phyloP scores from a whole-genome alignment of 2,888 invertebrate genomes.

The Hedya salicella region DNA sequence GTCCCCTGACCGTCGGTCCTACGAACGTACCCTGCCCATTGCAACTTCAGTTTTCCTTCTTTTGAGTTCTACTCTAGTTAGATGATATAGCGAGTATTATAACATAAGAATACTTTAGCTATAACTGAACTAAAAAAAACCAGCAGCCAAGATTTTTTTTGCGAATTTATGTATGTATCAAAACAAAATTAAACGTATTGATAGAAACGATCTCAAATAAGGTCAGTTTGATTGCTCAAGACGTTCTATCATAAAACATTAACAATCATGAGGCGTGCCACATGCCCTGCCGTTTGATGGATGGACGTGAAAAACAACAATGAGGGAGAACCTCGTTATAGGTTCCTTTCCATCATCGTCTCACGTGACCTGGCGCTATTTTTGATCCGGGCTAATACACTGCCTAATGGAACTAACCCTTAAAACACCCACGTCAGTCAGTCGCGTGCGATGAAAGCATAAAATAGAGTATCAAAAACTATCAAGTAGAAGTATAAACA shows the following conservation, averaged over 20 bases:
- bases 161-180: no score
- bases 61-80: no score
- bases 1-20: no score
- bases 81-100: no score
- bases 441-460: constrained; percentile 35
- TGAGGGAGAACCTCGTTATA: constrained; percentile 19
- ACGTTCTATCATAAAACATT: constrained; percentile 8
- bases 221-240: no score
- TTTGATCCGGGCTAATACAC: constrained; percentile 33
- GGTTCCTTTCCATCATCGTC: constrained; percentile 30
- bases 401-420: constrained; percentile 35
- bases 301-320: constrained; percentile 32
- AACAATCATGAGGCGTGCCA: constrained; percentile 11
- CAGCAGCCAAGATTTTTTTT: no score
- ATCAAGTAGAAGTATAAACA: constrained; percentile 18
- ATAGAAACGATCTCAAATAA: no score
- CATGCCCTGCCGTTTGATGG: constrained; percentile 23
- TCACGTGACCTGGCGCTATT: constrained; percentile 39
- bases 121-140: no score
- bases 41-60: no score
- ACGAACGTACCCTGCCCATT: no score
- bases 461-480: constrained; percentile 24
- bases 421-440: constrained; percentile 30
- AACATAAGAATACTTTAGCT: no score
- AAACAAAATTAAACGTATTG: no score